Base-by-base conservation (phyloP, 2,113 vertebrate genomes). In the Chascanopsetta lugubris region DNA sequence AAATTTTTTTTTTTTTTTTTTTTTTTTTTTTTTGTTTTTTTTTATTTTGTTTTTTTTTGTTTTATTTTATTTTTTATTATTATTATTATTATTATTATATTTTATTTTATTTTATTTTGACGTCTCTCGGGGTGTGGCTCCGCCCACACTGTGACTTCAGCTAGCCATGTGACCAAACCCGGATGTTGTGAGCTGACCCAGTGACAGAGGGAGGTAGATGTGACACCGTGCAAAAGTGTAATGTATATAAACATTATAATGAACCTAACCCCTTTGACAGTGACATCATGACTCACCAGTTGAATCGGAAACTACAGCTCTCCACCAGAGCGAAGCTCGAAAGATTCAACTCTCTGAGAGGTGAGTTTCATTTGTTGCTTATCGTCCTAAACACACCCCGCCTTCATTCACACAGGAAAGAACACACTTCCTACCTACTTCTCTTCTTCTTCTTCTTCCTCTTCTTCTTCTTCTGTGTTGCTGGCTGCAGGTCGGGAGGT, bases 241-340 rank as follows among this genome's bases (percentile, higher is more conserved):
- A 34, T 34, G 2, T 34, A 0, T 34, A 11, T 34, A n/a, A 34
- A 34, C 32, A 38, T 38, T 38, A 13, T 13, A 38, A 15, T 38
- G 34, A 38, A 13, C 49, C 13, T 2, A n/a, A 26, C 6, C 8
- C 17, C 8, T n/a, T n/a, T n/a, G 8, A 6, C 6, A 20, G 12
- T 1, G 20, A 17, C 49, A 82, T 0, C 0, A 91, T 91, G 90
- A 82, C 64, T 5, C n/a, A n/a, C n/a, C 69, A 61, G 8, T 53
- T 7, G 63, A 63, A 2, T 24, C 32, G 7, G 13, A 61, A 67
- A 5, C 67, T 93, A 47, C 82, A 79, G 69, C 75, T 30, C 25
- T 86, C 92, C 24, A 93, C 94, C 0, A 82, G 49, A 34, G 76
- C 89, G 64, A 94, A 92, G 57, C 69, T 95, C n/a, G 43, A 40